A percentile compares a stretch with the other conserved stretches of the same genome.
Conservation (phyloP, 2,888 invertebrate species). For the Harpalus rufipes region DNA sequence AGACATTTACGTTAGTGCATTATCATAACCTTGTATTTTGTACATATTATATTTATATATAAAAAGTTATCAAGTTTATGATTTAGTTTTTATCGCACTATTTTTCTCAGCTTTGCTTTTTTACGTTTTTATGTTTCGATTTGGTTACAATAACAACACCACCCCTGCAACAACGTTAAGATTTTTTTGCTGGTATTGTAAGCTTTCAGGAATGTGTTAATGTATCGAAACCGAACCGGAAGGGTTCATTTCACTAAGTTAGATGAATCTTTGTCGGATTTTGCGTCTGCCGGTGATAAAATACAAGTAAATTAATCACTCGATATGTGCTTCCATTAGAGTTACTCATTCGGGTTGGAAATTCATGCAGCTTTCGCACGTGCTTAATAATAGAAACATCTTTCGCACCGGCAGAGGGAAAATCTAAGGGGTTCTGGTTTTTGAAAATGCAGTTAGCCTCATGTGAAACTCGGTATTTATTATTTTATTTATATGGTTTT, state of each 20-base stretch:
- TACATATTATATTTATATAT: conserved; percentile 62
- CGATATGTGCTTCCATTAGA: conserved; percentile 62
- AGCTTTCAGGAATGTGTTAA: conserved; percentile 39
- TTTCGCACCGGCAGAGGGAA: too few species aligned
- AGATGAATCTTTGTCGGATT: neutral
- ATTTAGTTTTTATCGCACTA: conserved; percentile 64
- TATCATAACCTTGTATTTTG: conserved; percentile 58
- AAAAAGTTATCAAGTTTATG: conserved; percentile 61
- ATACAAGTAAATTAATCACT: conserved; percentile 26
- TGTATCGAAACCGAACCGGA: neutral
- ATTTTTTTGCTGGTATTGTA: conserved; percentile 60
- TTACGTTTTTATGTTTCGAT: conserved; percentile 57
- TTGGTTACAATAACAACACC: conserved; percentile 56
- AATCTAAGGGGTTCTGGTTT: neutral
- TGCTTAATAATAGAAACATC: too few species aligned
- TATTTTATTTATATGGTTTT: conserved; percentile 20
- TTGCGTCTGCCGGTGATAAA: neutral
- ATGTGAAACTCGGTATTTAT: conserved; percentile 57
- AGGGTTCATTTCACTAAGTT: too few species aligned
- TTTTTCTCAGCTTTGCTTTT: conserved; percentile 59
- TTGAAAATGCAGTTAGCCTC: conserved; percentile 43
- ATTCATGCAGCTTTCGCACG: conserved; percentile 24
- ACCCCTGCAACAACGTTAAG: conserved; percentile 53
- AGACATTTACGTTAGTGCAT: conserved; percentile 52
- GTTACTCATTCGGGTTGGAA: conserved; percentile 31